phyloP scores from a whole-genome alignment of 2,888 invertebrate species.

The Drosophila paramelanica region DNA sequence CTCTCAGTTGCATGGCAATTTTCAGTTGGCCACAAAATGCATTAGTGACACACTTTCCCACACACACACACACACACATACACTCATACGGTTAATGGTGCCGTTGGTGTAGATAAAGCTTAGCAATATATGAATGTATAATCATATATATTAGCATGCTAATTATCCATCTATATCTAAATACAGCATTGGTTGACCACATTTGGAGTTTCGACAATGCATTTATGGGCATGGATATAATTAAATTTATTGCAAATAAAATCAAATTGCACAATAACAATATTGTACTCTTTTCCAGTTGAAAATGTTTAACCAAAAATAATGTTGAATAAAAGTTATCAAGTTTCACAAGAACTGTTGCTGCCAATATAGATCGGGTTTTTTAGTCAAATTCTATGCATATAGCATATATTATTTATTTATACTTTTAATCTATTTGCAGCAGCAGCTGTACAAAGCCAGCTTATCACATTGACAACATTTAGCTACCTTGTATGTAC shows the following conservation, averaged over 20 bases:
- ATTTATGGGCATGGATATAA: background rate
- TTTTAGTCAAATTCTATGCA: no score
- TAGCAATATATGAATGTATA: slow-evolving; percentile 7
- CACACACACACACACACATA: background rate
- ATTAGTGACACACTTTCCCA: slow-evolving; percentile 57
- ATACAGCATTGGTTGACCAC: slow-evolving; percentile 16
- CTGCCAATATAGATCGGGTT: no score
- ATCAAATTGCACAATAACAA: no score
- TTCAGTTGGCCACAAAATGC: slow-evolving; percentile 75
- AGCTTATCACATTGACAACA: slow-evolving; percentile 1
- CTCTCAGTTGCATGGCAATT: slow-evolving; percentile 42
- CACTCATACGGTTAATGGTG: slow-evolving; percentile 22
- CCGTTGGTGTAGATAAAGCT: slow-evolving; percentile 29
- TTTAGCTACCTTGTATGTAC: slow-evolving; percentile 16
- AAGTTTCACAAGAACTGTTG: no score
- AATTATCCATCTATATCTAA: slow-evolving; percentile 42
- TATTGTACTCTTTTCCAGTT: no score
- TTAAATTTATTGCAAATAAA: background rate
- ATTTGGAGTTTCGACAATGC: slow-evolving; percentile 13
- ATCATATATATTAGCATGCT: slow-evolving; percentile 21
- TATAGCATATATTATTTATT: background rate
- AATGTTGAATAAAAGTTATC: background rate
- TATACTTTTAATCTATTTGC: background rate
- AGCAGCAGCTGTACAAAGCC: background rate
- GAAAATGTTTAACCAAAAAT: background rate